Percentiles rank a stretch among this genome's conserved stretches.
Evolutionary conservation across 1,140 invertebrate genomes (phyloP).

Genomic region (Prorops nasuta): DNA sequence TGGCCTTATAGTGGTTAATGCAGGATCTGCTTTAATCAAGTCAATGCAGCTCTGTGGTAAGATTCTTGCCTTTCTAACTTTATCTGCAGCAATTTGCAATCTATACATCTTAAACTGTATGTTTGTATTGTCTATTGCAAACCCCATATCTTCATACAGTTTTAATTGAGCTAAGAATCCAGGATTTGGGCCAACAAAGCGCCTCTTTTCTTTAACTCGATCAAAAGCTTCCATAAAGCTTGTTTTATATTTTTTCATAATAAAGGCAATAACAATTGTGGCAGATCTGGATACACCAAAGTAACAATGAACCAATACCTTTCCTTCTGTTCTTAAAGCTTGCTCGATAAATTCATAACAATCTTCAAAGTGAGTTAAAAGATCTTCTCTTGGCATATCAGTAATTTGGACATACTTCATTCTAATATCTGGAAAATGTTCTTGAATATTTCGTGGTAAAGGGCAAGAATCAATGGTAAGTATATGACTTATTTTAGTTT

Average conservation of each 20-base stretch:
- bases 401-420: constrained; percentile 78
- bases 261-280: constrained; percentile 77
- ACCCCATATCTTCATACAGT: constrained; percentile 76
- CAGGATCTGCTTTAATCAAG: constrained; percentile 77
- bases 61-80: constrained; percentile 79
- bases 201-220: constrained; percentile 64
- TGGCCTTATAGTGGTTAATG: constrained; percentile 70
- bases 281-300: constrained; percentile 85
- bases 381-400: constrained; percentile 78
- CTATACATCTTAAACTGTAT: constrained; percentile 76
- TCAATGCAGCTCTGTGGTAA: constrained; percentile 74
- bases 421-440: constrained; percentile 62
- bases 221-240: constrained; percentile 71
- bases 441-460: constrained; percentile 69
- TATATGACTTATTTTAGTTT: constrained; percentile 71
- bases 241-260: constrained; percentile 79
- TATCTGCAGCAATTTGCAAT: constrained; percentile 75
- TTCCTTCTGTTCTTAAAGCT: constrained; percentile 59
- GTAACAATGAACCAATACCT: constrained; percentile 79
- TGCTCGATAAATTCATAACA: constrained; percentile 71
- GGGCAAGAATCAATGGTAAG: constrained; percentile 81
- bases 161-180: constrained; percentile 77
- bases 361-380: constrained; percentile 74
- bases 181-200: constrained; percentile 68
- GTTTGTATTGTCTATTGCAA: constrained; percentile 66